These are phyloP conservation scores for Polia nebulosa DNA, from an alignment of 2,888 invertebrate species.

Conservation along the genomic window DNA sequence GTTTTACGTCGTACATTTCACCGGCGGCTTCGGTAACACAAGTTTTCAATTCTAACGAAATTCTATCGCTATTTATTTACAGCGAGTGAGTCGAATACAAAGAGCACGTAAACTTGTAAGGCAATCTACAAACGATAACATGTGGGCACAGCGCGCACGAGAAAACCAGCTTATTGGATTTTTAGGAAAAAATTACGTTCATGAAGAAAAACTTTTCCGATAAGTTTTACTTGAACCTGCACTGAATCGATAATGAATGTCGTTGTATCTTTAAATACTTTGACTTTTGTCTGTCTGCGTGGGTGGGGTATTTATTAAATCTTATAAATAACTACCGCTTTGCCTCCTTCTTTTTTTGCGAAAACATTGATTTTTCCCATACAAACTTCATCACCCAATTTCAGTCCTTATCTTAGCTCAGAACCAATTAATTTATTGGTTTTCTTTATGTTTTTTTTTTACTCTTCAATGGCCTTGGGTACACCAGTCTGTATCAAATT, in stretches of 20 bases:
- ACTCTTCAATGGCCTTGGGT: too few species aligned
- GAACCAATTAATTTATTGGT: neutral
- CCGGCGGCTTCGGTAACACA: slow-evolving; percentile 41
- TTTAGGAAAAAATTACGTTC: slow-evolving; percentile 47
- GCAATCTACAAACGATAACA: slow-evolving; percentile 56
- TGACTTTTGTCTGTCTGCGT: slow-evolving; percentile 1
- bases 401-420: neutral
- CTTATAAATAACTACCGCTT: neutral
- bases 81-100: slow-evolving; percentile 60
- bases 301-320: neutral
- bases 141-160: slow-evolving; percentile 40
- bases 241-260: slow-evolving; percentile 52
- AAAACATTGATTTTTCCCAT: neutral
- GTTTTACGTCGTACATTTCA: slow-evolving; percentile 48
- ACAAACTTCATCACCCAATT: neutral
- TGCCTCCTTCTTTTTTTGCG: neutral
- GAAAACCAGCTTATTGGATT: slow-evolving; percentile 51
- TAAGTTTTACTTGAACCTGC: slow-evolving; percentile 51
- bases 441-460: neutral
- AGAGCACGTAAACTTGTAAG: slow-evolving; percentile 54
- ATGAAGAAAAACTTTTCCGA: slow-evolving; percentile 49
- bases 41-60: slow-evolving; percentile 63
- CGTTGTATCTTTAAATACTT: slow-evolving; percentile 31
- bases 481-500: too few species aligned
- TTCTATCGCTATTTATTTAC: slow-evolving; percentile 63